Evolutionary conservation across 2,113 vertebrate genomes (phyloP).

Genomic region (Gadus macrocephalus): DNA sequence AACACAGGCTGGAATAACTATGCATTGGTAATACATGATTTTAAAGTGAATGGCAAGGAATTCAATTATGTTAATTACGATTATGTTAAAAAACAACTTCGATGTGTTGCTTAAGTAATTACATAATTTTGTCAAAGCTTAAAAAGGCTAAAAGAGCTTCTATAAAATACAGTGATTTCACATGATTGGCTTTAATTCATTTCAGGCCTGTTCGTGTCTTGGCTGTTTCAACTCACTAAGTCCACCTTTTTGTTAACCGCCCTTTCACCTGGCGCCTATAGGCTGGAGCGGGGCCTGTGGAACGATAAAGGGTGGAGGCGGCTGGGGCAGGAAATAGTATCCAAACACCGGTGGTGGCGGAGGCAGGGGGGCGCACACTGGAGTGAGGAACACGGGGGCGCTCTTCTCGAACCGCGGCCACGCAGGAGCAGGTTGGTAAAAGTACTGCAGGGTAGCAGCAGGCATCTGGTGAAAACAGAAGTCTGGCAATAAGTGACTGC

Average conservation of each 20-base stretch:
- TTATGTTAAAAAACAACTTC: no score
- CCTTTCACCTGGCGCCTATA: conserved; percentile 37
- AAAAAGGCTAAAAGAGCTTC: no score
- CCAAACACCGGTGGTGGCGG: conserved; percentile 53
- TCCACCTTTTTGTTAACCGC: no score
- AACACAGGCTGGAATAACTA: no score
- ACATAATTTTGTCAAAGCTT: no score
- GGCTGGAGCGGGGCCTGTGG: conserved; percentile 66
- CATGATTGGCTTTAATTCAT: conserved; percentile 26
- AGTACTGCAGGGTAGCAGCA: conserved; percentile 53
- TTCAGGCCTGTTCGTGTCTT: conserved; percentile 9
- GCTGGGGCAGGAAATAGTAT: conserved; percentile 68
- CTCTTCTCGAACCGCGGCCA: conserved; percentile 68
- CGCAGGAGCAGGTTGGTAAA: conserved; percentile 59
- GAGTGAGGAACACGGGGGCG: conserved; percentile 57
- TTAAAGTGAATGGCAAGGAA: no score
- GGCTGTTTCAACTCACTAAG: no score
- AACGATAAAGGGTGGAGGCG: conserved; percentile 69
- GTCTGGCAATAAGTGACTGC: no score
- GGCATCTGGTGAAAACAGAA: conserved; percentile 44
- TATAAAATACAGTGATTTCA: conserved; percentile 12
- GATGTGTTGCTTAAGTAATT: no score
- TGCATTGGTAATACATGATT: no score
- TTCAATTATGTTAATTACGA: no score
- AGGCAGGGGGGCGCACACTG: conserved; percentile 49